Evolutionary conservation across 2,113 vertebrate genomes (phyloP).

Genomic region (Pseudorectes ferrugineus): DNA sequence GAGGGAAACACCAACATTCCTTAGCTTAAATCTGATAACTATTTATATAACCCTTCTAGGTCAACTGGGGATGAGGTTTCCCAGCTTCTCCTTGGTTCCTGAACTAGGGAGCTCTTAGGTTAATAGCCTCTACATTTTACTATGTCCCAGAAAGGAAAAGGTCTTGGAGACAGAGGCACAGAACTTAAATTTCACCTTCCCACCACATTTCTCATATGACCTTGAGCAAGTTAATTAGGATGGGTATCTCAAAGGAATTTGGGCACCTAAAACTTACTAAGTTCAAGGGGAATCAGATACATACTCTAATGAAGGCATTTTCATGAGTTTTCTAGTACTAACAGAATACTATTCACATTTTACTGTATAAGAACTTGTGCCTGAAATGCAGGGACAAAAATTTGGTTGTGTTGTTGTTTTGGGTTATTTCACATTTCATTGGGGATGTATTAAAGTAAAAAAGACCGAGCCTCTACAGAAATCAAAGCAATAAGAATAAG

Average conservation of each 20-base stretch:
- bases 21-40: background rate
- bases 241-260: background rate
- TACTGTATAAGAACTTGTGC: background rate
- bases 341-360: background rate
- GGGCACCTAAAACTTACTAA: background rate
- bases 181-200: background rate
- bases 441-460: background rate
- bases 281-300: background rate
- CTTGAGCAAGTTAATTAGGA: background rate
- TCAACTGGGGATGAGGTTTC: background rate
- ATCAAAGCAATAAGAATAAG: background rate
- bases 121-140: background rate
- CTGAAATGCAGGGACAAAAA: background rate
- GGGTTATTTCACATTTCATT: background rate
- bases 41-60: background rate
- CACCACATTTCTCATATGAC: fast-evolving
- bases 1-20: background rate
- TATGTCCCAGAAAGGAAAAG: background rate
- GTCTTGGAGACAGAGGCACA: background rate
- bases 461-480: background rate
- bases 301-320: background rate
- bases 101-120: background rate
- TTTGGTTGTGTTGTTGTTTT: background rate
- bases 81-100: background rate
- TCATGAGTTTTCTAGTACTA: background rate